Evolutionary conservation across 2,113 vertebrate genomes (phyloP), one percentile per base, ranked within the genome.

Genomic region (Morone saxatilis): DNA sequence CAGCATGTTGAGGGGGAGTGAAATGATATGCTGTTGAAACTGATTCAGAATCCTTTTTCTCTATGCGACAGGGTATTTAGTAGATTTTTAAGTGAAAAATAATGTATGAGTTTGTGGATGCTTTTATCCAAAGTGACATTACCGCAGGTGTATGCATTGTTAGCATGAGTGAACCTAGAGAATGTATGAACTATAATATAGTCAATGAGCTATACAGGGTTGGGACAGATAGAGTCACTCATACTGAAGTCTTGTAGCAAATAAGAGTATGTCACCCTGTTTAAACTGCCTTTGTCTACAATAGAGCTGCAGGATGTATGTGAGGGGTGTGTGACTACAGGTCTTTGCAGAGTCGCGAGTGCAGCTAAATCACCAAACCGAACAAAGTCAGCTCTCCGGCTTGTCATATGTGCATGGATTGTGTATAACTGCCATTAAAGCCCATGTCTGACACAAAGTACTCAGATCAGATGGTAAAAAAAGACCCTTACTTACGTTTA

Each of bases 1-100:
- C 74, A 65, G 74, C 79, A 71, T 68, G 86, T 86, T 87, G 89
- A 90, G 91, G 84, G 89, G 91, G 90, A 87, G 90, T 85, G 76
- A 82, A 88, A 87, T 88, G 80, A 81, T 84, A 80, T 77, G 84
- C 83, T 63, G 66, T 72, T 72, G 75, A 76, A 90, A 89, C 80
- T 65, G 83, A 88, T 86, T 88, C 63, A 40, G 70, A 74, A 71
- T 41, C 76, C 66, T 80, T 77, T 75, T 67, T 66, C 79, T 86
- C 56, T 54, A 41, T 78, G 74, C 61, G 31, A 78, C 81, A 62
- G 61, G 50, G 53, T 84, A 48, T 88, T 90, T 80, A 81, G 80
- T 10, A 73, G 68, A 81, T 81, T 79, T 31, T 22, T 60, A 61
- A 77, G 71, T 80, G 65, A 85, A 85, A 80, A 80, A 60, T 72